These are phyloP conservation scores for Platygyra sinensis DNA, from an alignment of 64 coral and sea anemone species.

Conservation along the genomic window DNA sequence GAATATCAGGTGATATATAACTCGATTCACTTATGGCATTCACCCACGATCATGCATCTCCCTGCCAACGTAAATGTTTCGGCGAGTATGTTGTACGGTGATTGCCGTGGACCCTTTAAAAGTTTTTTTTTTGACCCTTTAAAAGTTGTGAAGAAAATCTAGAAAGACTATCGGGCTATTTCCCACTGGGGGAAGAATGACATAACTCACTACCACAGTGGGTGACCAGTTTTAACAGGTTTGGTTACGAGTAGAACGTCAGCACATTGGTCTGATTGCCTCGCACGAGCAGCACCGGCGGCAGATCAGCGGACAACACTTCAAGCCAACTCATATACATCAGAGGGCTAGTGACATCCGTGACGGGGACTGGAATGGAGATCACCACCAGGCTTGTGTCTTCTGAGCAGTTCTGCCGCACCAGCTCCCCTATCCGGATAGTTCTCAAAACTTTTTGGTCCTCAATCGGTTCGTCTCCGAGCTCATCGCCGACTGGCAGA, in stretches of 20 bases:
- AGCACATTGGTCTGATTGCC: constrained; percentile 92
- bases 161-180: too few relatives aligned
- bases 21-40: too few relatives aligned
- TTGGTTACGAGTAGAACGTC: constrained; percentile 87
- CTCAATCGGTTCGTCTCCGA: constrained; percentile 53
- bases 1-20: too few relatives aligned
- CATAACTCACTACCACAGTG: too few relatives aligned
- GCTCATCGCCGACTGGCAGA: constrained; percentile 50
- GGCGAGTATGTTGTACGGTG: too few relatives aligned
- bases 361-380: constrained; percentile 83
- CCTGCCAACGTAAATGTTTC: too few relatives aligned
- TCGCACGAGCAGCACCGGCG: constrained; percentile 77
- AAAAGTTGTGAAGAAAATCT: too few relatives aligned
- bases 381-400: constrained; percentile 83
- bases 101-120: too few relatives aligned
- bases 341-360: constrained; percentile 58
- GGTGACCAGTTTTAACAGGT: neutral
- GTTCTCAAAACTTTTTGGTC: constrained; percentile 80
- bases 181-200: too few relatives aligned
- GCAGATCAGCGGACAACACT: constrained; percentile 68
- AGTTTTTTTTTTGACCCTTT: too few relatives aligned
- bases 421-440: constrained; percentile 86
- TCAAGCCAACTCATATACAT: constrained; percentile 98
- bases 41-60: too few relatives aligned
- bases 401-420: constrained; percentile 59